Conservation (phyloP, 2,113 vertebrate genomes). For the Capreolus pygargus region DNA sequence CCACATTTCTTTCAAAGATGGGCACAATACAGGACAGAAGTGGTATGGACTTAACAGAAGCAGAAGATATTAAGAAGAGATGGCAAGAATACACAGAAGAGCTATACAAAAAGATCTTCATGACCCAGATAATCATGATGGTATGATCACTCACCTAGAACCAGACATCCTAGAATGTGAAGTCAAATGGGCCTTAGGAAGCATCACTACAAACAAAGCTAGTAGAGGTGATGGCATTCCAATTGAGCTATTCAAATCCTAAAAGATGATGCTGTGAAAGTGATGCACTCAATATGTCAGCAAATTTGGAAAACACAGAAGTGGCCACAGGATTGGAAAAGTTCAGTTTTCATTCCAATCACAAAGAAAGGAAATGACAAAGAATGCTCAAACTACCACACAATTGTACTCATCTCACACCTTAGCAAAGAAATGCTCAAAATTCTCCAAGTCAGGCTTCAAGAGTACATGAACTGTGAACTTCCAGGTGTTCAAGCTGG, state of each 20-base stretch:
- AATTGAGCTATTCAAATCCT: background rate
- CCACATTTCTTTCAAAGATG: background rate
- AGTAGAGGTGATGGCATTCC: background rate
- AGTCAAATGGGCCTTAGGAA: background rate
- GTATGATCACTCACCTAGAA: background rate
- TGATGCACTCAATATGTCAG: background rate
- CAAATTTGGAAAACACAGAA: background rate
- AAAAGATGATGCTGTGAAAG: background rate
- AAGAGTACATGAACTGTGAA: background rate
- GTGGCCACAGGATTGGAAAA: background rate
- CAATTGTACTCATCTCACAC: background rate
- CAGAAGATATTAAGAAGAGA: background rate
- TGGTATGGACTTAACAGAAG: background rate
- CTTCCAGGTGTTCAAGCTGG: background rate
- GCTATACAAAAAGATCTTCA: background rate
- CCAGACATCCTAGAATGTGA: background rate
- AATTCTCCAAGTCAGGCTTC: background rate
- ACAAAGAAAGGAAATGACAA: background rate
- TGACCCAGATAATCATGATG: background rate
- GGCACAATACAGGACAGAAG: background rate
- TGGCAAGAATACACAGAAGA: background rate
- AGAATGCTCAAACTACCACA: background rate
- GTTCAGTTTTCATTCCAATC: background rate
- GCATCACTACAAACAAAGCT: background rate
- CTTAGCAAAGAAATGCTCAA: background rate